Conservation (phyloP, 2,888 invertebrate species). For the Melieria picta region DNA sequence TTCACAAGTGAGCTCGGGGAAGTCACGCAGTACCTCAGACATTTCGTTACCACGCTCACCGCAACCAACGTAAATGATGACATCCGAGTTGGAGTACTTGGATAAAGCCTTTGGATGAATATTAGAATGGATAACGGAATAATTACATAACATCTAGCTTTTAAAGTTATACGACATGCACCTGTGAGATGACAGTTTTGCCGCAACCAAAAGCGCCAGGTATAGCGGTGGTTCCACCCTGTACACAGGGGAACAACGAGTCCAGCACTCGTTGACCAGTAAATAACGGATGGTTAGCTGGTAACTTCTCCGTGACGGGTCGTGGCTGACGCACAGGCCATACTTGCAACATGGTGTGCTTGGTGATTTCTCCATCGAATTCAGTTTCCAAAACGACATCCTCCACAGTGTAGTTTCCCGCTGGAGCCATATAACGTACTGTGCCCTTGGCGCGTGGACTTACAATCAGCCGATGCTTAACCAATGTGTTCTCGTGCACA, state of each 20-base stretch:
- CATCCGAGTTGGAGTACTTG: constrained; percentile 98
- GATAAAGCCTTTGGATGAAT: constrained; percentile 75
- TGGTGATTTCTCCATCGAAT: constrained; percentile 91
- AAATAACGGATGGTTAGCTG: constrained; percentile 95
- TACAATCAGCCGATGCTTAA: constrained; percentile 94
- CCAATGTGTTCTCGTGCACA: constrained; percentile 94
- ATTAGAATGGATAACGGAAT: background rate
- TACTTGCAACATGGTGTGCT: constrained; percentile 95
- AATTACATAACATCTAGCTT: background rate
- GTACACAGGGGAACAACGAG: constrained; percentile 97
- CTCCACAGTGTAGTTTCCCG: constrained; percentile 91
- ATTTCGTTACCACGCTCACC: constrained; percentile 99
- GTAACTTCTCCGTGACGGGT: constrained; percentile 94
- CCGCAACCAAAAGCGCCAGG: constrained; percentile 99
- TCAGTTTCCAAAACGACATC: constrained; percentile 95
- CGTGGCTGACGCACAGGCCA: constrained; percentile 98
- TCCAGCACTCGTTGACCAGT: constrained; percentile 98
- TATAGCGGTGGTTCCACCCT: constrained; percentile 97
- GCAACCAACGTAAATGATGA: constrained; percentile 98
- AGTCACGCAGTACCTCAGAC: constrained; percentile 98
- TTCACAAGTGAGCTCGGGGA: constrained; percentile 96
- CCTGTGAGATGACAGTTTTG: constrained; percentile 75
- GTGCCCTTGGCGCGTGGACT: constrained; percentile 95
- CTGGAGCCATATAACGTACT: constrained; percentile 90
- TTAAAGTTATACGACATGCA: background rate